Base-by-base conservation (phyloP, 2,113 vertebrate species). In the Tricholaema leucomelas region DNA sequence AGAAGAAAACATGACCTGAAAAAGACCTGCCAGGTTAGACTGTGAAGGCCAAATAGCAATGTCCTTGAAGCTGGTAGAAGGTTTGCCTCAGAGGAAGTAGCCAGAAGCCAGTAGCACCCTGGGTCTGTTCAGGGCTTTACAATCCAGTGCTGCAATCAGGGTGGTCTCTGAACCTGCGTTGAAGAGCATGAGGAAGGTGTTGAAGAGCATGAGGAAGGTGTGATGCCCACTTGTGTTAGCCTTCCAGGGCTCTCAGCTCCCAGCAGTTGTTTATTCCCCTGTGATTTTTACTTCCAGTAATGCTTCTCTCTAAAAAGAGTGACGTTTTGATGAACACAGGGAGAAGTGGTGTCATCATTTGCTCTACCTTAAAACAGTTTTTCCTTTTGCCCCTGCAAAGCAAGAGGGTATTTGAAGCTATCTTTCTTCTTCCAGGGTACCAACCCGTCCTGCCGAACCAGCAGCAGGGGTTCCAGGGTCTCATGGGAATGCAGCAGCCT, bases 401-500 rank as follows among this genome's bases (percentile, higher is more conserved):
- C 0, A 3, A 11, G 28, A 60, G 23, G 2, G 3, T 69, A 12
- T 66, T 82, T 91, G 92, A 85, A 92, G 56, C 40, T 0, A 0
- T 9, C 76, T 81, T 33, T 16, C 91, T 93, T 90, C 65, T 96
- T 97, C 63, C 97, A 98, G 98, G 98, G 97, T 99, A 98, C 86
- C 95, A 98, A 82, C 86, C 98, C 82, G 95, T 98, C 75, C 88
- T 98, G 91, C 88, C 98, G 1, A 98, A 96, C 96, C 98, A 98
- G 63, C 98, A 98, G 92, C 98, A 98, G 93, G 97, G 97, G 21
- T 98, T 98, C 96, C 98, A 98, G 90, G 95, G 97, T 94, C 97
- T 98, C 23, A 87, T 98, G 92, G 98, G 98, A 95, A 96, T 98
- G 90, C 98, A 98, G 96, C 98, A 98, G 93, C 97, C 98, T 0